Evolutionary conservation across 2,888 invertebrate species (phyloP).

Genomic region (Hololepta plana): DNA sequence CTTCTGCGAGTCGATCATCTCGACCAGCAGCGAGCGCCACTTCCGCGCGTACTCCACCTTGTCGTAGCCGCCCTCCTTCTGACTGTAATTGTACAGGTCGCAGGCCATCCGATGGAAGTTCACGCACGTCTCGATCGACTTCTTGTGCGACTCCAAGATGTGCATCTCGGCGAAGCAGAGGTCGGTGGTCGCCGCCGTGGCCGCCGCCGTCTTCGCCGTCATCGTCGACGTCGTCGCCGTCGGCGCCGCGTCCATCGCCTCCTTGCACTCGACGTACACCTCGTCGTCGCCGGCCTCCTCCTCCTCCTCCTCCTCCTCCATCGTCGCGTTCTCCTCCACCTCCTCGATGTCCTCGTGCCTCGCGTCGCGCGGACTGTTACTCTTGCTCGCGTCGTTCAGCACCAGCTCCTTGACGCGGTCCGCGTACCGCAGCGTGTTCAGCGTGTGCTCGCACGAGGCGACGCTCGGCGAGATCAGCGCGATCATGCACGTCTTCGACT

Average conservation of each 20-base stretch:
- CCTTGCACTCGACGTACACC: no score
- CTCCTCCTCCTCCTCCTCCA: constrained; percentile 49
- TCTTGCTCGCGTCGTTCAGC: constrained; percentile 13
- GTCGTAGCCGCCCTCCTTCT: constrained; percentile 40
- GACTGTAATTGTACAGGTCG: constrained; percentile 42
- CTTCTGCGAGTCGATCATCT: constrained; percentile 22
- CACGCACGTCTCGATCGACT: constrained; percentile 52
- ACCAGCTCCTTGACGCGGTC: constrained; percentile 94
- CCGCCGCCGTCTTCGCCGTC: no score
- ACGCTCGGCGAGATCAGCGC: constrained; percentile 97
- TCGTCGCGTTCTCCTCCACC: constrained; percentile 75
- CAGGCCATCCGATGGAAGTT: constrained; percentile 55
- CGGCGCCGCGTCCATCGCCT: no score
- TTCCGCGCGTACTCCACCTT: constrained; percentile 34
- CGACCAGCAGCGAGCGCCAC: constrained; percentile 21
- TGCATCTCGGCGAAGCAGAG: constrained; percentile 80
- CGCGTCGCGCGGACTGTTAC: constrained; percentile 9
- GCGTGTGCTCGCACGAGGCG: constrained; percentile 90
- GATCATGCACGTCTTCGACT: constrained; percentile 99
- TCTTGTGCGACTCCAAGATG: constrained; percentile 77
- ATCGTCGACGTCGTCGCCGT: no score
- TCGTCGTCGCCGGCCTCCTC: no score
- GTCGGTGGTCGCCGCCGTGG: constrained; percentile 53
- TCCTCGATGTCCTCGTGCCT: constrained; percentile 81
- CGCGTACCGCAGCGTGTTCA: constrained; percentile 95